These are phyloP conservation scores for Numenius arquata DNA, from an alignment of 2,113 vertebrate species.

Conservation along the genomic window DNA sequence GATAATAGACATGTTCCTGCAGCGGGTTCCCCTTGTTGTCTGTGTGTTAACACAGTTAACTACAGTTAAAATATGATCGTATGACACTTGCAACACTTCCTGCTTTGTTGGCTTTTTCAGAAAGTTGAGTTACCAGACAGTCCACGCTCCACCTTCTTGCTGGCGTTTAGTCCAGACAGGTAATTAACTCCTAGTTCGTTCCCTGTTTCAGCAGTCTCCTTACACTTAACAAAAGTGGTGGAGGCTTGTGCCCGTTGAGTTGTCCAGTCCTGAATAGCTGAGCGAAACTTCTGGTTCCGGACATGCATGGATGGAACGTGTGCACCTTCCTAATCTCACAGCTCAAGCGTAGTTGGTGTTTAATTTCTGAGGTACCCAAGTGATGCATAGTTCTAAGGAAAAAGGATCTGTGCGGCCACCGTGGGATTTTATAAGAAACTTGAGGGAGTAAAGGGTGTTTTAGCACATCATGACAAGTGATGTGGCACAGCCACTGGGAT, in stretches of 20 bases:
- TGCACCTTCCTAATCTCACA: background rate
- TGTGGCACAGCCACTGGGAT: background rate
- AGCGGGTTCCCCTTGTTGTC: background rate
- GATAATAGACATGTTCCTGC: background rate
- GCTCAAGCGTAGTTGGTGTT: background rate
- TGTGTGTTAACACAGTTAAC: background rate
- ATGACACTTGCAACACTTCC: slow-evolving; percentile 56
- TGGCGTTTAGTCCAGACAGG: slow-evolving; percentile 99
- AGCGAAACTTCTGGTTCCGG: background rate
- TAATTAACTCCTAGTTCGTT: slow-evolving; percentile 67
- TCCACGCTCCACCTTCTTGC: slow-evolving; percentile 96
- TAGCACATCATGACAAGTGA: background rate
- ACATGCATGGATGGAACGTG: background rate
- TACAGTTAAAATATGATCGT: slow-evolving; percentile 42
- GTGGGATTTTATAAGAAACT: background rate
- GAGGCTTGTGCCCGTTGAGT: background rate
- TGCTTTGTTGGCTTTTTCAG: slow-evolving; percentile 78
- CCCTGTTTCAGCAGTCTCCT: slow-evolving; percentile 32
- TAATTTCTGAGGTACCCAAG: background rate
- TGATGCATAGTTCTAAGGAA: background rate
- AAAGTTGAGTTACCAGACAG: slow-evolving; percentile 99
- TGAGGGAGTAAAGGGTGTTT: background rate
- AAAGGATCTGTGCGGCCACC: background rate
- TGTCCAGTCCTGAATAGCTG: background rate
- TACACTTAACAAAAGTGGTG: background rate